Conservation (phyloP, 2,113 vertebrate species). For the Nanorana parkeri region DNA sequence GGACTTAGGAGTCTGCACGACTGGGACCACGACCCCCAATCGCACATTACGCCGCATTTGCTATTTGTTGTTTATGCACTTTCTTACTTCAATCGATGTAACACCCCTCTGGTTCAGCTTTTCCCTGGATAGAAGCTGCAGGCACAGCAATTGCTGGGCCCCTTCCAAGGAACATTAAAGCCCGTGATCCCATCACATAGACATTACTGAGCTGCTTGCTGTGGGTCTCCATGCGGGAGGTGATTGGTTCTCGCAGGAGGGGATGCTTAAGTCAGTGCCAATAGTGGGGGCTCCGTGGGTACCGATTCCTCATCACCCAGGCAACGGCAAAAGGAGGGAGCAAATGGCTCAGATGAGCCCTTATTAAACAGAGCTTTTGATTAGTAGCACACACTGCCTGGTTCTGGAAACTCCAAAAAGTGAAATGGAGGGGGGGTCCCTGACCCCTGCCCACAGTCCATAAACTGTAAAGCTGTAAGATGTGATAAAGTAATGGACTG, state of each 20-base stretch:
- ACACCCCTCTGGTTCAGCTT: constrained; percentile 18
- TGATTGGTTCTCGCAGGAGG: constrained; percentile 55
- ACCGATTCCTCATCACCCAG: constrained; percentile 44
- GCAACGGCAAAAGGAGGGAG: constrained; percentile 42
- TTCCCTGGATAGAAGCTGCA: constrained; percentile 51
- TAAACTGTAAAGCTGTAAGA: not conserved
- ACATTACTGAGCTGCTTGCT: constrained; percentile 50
- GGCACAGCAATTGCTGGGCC: constrained; percentile 51
- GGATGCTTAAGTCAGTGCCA: constrained; percentile 42
- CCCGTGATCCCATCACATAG: constrained; percentile 52
- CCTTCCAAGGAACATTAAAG: constrained; percentile 56
- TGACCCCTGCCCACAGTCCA: not conserved
- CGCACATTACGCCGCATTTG: constrained; percentile 17
- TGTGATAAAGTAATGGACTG: not conserved
- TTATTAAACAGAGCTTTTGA: constrained; percentile 53
- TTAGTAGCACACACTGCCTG: constrained; percentile 36
- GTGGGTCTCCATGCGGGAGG: constrained; percentile 52
- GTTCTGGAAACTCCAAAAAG: constrained; percentile 35
- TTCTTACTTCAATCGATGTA: constrained; percentile 45
- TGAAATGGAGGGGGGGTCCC: not conserved
- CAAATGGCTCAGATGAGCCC: constrained; percentile 14
- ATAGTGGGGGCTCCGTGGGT: constrained; percentile 29
- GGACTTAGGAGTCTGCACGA: not conserved
- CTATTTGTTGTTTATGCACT: constrained; percentile 50
- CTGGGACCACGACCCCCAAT: constrained; percentile 30